Percentiles rank a stretch among this genome's conserved stretches.
These are phyloP conservation scores for Caenorhabditis briggsae DNA, from an alignment of 1,140 invertebrate species.

Conservation along the genomic window DNA sequence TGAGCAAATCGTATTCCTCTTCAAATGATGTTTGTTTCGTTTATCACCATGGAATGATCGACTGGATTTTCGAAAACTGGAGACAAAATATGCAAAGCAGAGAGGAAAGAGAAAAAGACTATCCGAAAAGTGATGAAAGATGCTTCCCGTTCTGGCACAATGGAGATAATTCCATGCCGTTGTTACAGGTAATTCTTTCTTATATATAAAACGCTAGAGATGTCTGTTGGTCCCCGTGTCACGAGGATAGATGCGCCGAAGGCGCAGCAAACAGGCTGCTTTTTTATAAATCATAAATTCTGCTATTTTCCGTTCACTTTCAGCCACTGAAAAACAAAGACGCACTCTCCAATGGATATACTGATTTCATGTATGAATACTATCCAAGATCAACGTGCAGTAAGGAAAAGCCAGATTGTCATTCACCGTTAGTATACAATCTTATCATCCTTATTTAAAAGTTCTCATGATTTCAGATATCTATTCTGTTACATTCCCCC, in stretches of 20 bases:
- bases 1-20: conserved; percentile 59
- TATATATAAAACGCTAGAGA: too few relatives aligned
- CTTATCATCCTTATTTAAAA: background rate
- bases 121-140: conserved; percentile 59
- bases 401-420: conserved; percentile 65
- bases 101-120: conserved; percentile 61
- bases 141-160: conserved; percentile 63
- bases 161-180: conserved; percentile 49
- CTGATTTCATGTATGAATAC: conserved; percentile 74
- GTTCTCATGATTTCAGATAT: conserved; percentile 54
- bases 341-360: conserved; percentile 73
- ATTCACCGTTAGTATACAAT: conserved; percentile 67
- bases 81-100: conserved; percentile 66
- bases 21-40: conserved; percentile 68
- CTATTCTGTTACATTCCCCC: conserved; percentile 73
- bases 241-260: too few relatives aligned
- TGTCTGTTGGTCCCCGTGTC: too few relatives aligned
- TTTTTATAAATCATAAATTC: too few relatives aligned
- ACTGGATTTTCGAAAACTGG: conserved; percentile 67
- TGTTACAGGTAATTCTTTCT: conserved; percentile 53
- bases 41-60: conserved; percentile 67
- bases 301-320: too few relatives aligned
- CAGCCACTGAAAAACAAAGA: conserved; percentile 68
- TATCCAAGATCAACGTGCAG: conserved; percentile 72
- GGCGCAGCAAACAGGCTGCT: too few relatives aligned